These are phyloP conservation scores for Merluccius polli DNA, from an alignment of 2,797 vertebrate genomes.

Conservation along the genomic window DNA sequence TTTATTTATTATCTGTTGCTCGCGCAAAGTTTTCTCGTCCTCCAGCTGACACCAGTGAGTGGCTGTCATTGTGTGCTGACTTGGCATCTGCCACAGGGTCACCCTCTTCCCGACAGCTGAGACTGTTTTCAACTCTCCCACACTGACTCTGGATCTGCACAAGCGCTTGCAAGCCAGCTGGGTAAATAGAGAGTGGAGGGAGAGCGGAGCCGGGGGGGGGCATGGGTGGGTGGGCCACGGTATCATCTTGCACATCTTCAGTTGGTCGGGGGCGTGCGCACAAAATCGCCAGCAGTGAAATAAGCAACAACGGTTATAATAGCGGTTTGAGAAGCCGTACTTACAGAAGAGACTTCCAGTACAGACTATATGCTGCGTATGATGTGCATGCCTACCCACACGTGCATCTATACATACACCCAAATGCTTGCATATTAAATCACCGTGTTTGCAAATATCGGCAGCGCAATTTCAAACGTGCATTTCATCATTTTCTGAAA, in stretches of 20 bases:
- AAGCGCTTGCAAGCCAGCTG: constrained; percentile 58
- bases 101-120: constrained; percentile 56
- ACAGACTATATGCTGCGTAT: neutral
- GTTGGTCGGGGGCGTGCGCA: constrained; percentile 26
- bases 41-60: constrained; percentile 46
- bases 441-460: neutral
- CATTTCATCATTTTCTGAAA: neutral
- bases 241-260: constrained; percentile 65
- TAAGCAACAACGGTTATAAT: neutral
- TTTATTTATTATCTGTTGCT: constrained; percentile 56
- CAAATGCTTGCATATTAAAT: neutral
- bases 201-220: constrained; percentile 50
- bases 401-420: neutral
- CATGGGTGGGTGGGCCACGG: constrained; percentile 43
- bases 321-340: neutral
- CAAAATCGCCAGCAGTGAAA: neutral
- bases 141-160: constrained; percentile 56
- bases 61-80: constrained; percentile 48
- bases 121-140: constrained; percentile 53
- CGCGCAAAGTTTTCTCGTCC: constrained; percentile 45
- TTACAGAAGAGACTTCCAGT: neutral
- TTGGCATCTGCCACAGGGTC: constrained; percentile 54
- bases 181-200: constrained; percentile 61
- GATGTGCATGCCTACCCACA: neutral
- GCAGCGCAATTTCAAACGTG: neutral